Evolutionary conservation across 2,797 vertebrate genomes (phyloP).

Genomic region (Sorex maritimensis): DNA sequence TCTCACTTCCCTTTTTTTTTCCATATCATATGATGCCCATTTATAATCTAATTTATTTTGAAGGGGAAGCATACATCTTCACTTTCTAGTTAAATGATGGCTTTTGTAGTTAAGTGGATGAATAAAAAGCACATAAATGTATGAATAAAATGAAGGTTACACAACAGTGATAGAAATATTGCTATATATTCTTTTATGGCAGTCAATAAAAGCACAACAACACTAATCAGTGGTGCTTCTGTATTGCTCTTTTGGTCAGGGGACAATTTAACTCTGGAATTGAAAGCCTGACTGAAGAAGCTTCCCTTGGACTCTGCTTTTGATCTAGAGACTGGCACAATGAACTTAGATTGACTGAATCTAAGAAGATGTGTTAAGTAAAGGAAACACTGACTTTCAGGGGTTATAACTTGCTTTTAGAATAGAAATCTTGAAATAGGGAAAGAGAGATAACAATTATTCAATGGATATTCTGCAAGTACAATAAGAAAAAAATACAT

Average conservation of each 20-base stretch:
- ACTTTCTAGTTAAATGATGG: slow-evolving; percentile 13
- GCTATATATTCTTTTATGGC: slow-evolving; percentile 12
- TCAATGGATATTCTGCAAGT: too few relatives aligned
- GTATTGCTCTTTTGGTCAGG: slow-evolving; percentile 29
- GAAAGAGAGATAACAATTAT: not conserved
- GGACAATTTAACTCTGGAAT: slow-evolving; percentile 4
- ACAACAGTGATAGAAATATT: slow-evolving; percentile 1
- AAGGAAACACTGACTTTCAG: slow-evolving; percentile 17
- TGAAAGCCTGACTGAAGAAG: slow-evolving; percentile 39
- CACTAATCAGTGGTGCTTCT: not conserved
- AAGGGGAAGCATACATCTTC: slow-evolving; percentile 27
- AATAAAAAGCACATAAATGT: slow-evolving; percentile 11
- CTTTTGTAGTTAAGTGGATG: slow-evolving; percentile 28
- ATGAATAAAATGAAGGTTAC: slow-evolving; percentile 7
- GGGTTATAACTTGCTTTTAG: slow-evolving; percentile 24
- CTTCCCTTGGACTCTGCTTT: slow-evolving; percentile 32
- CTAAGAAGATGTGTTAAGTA: slow-evolving; percentile 43
- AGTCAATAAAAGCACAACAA: slow-evolving; percentile 13
- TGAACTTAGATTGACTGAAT: slow-evolving; percentile 48
- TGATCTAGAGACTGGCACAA: not conserved
- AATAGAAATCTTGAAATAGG: not conserved
- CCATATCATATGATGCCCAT: not conserved
- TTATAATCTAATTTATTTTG: slow-evolving; percentile 10
- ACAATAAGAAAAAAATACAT: too few relatives aligned
- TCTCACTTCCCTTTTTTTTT: not conserved